Evolutionary conservation across 1,140 invertebrate species (phyloP).

Genomic region (Calephelis virginiensis): DNA sequence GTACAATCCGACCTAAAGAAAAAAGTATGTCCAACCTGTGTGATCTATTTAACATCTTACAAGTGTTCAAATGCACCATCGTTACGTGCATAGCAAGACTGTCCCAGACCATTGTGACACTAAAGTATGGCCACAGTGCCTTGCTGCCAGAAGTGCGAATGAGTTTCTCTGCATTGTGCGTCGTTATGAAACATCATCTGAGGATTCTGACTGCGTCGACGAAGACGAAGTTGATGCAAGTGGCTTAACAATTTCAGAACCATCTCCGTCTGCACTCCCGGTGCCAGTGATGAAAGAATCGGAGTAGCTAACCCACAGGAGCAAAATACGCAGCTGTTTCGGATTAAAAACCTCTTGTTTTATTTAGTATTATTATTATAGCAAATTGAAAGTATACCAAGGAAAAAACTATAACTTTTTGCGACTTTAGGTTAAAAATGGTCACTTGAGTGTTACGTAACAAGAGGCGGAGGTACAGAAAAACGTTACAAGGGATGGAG

Average conservation of each 20-base stretch:
- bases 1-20: constrained; percentile 27
- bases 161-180: constrained; percentile 34
- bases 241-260: constrained; percentile 35
- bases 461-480: constrained; percentile 2
- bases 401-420: constrained; percentile 19
- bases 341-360: constrained; percentile 21
- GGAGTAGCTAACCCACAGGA: constrained; percentile 18
- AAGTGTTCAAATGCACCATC: constrained; percentile 30
- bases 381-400: constrained; percentile 15
- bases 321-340: constrained; percentile 18
- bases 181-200: constrained; percentile 31
- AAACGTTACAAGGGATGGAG: constrained; percentile 13
- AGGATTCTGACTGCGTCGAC: constrained; percentile 21
- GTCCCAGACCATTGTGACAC: constrained; percentile 29
- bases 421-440: constrained; percentile 22
- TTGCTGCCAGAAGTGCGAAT: constrained; percentile 32
- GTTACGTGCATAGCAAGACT: constrained; percentile 31
- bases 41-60: constrained; percentile 32
- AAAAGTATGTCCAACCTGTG: constrained; percentile 30
- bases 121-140: constrained; percentile 30
- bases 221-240: constrained; percentile 30
- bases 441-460: constrained; percentile 22
- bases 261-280: constrained; percentile 27
- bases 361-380: constrained; percentile 22
- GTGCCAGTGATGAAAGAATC: constrained; percentile 22